These are phyloP conservation scores for Morpho deidamia DNA, from an alignment of 2,888 invertebrate genomes.

Conservation along the genomic window DNA sequence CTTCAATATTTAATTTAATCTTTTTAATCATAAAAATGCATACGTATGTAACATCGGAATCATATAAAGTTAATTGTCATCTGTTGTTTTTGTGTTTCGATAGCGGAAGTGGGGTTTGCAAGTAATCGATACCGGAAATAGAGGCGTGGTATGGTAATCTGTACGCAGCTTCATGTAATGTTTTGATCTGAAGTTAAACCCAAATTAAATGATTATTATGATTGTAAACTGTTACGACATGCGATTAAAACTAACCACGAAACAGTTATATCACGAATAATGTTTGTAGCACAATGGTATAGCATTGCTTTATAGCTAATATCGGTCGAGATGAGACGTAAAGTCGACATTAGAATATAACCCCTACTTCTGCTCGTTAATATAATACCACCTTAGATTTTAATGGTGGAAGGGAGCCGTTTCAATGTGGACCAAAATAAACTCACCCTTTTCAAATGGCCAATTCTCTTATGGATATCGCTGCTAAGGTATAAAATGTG, in stretches of 20 bases:
- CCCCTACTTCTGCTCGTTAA: slow-evolving; percentile 45
- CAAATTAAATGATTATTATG: slow-evolving; percentile 71
- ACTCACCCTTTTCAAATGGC: slow-evolving; percentile 48
- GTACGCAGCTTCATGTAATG: slow-evolving; percentile 29
- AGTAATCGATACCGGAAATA: too few species aligned
- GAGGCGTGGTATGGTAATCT: too few species aligned
- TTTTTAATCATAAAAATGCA: too few species aligned
- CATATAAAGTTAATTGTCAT: too few species aligned
- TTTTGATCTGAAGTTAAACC: slow-evolving; percentile 53
- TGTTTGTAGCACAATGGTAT: slow-evolving; percentile 33
- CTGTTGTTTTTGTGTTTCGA: too few species aligned
- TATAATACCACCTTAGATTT: slow-evolving; percentile 44
- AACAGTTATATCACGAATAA: slow-evolving; percentile 35
- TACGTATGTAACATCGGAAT: too few species aligned
- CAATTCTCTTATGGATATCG: slow-evolving; percentile 46
- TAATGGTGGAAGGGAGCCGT: slow-evolving; percentile 36
- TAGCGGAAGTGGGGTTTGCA: too few species aligned
- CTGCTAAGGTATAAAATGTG: slow-evolving; percentile 51
- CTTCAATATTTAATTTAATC: too few species aligned
- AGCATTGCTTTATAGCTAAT: slow-evolving; percentile 56
- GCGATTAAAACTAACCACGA: slow-evolving; percentile 67
- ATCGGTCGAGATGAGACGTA: slow-evolving; percentile 43
- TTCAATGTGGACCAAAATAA: slow-evolving; percentile 40
- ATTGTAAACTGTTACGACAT: slow-evolving; percentile 67
- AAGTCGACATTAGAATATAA: slow-evolving; percentile 48